A percentile compares a stretch with the other conserved stretches of the same genome.
Evolutionary conservation across 2,888 invertebrate species (phyloP).

Genomic region (Drosophila limbata): DNA sequence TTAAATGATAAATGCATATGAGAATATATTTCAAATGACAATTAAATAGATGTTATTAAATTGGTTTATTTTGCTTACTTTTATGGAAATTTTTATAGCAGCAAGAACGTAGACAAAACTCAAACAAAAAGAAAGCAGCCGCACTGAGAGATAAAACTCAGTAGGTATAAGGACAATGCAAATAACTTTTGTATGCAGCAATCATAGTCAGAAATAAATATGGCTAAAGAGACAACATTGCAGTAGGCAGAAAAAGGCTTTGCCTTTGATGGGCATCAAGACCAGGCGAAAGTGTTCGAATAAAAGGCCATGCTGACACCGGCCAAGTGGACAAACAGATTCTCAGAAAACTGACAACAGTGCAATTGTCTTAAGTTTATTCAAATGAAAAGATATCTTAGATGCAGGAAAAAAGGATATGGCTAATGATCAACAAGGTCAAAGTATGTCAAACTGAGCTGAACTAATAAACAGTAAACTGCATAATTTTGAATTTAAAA

Average conservation of each 20-base stretch:
- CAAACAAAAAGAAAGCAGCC: no score
- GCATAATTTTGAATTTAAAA: neutral
- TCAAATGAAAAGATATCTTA: slow-evolving; percentile 1
- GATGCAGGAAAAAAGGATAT: neutral
- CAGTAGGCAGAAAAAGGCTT: slow-evolving; percentile 20
- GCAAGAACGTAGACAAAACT: no score
- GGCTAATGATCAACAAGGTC: slow-evolving; percentile 7
- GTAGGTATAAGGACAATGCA: slow-evolving; percentile 27
- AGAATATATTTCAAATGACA: slow-evolving; percentile 58
- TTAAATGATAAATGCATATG: slow-evolving; percentile 72
- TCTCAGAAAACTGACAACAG: no score
- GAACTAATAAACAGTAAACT: slow-evolving; percentile 24
- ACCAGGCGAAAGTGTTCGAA: no score
- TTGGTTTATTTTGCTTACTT: neutral
- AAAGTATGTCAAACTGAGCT: slow-evolving; percentile 9
- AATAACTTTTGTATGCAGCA: slow-evolving; percentile 39
- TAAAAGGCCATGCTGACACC: slow-evolving; percentile 40
- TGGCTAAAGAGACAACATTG: slow-evolving; percentile 9
- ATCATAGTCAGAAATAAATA: slow-evolving; percentile 33
- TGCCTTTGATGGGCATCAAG: slow-evolving; percentile 13
- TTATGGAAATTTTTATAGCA: no score
- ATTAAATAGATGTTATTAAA: neutral
- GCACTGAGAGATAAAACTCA: neutral
- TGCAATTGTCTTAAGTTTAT: slow-evolving; percentile 35
- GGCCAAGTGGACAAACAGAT: no score